These are phyloP conservation scores for Caenorhabditis parvicauda DNA, from an alignment of 2,888 invertebrate species.

Conservation along the genomic window DNA sequence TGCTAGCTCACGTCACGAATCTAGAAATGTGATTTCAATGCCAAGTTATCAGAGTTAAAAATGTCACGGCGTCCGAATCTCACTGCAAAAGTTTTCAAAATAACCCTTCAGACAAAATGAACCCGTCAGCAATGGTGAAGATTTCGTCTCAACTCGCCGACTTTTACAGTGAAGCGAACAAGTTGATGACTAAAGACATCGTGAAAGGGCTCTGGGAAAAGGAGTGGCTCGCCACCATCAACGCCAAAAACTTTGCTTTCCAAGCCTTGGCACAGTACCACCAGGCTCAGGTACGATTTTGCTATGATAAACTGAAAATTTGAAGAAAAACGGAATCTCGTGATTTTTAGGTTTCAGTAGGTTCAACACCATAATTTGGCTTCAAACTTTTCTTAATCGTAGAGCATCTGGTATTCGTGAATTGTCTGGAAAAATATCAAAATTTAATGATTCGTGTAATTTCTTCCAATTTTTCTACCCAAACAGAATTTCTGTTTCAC, in stretches of 20 bases:
- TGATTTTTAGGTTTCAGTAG: too few species aligned
- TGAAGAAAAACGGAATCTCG: too few species aligned
- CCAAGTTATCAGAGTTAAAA: too few species aligned
- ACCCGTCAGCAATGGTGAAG: constrained; percentile 85
- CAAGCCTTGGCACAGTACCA: constrained; percentile 84
- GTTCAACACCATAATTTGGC: not conserved
- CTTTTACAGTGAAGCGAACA: constrained; percentile 84
- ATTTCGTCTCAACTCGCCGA: constrained; percentile 89
- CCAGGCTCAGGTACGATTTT: constrained; percentile 71
- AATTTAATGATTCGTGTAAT: too few species aligned
- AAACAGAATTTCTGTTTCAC: too few species aligned
- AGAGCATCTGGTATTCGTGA: too few species aligned
- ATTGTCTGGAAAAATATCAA: too few species aligned
- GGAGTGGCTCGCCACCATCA: constrained; percentile 70
- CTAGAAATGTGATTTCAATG: constrained; percentile 7
- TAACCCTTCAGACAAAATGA: constrained; percentile 79
- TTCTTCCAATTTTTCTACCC: too few species aligned
- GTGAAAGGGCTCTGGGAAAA: constrained; percentile 84
- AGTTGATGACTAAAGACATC: constrained; percentile 80
- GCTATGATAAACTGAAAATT: too few species aligned
- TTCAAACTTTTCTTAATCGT: not conserved
- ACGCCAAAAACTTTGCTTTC: constrained; percentile 83
- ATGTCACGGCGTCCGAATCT: too few species aligned
- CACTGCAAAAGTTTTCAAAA: not conserved
- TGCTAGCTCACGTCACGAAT: not conserved